Conservation (phyloP, 2,888 invertebrate genomes). For the Sphecodes monilicornis region DNA sequence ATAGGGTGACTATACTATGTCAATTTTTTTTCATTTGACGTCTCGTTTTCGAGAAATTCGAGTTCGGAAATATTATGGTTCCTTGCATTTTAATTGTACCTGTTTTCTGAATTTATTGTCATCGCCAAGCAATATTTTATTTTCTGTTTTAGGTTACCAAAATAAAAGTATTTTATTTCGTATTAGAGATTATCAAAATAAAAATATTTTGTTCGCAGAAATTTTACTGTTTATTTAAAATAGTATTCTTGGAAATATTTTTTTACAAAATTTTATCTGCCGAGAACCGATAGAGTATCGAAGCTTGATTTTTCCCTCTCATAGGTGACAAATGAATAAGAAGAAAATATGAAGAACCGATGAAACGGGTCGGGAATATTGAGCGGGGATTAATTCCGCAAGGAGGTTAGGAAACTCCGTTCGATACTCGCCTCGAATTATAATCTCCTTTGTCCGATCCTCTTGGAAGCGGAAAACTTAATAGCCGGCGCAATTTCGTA, state of each 20-base stretch:
- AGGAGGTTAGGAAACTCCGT: slow-evolving; percentile 46
- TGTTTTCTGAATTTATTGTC: no score
- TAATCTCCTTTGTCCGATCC: slow-evolving; percentile 37
- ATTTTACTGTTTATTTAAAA: no score
- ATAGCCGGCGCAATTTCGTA: slow-evolving; percentile 48
- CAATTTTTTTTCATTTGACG: no score
- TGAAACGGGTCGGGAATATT: slow-evolving; percentile 6
- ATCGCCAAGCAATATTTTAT: no score
- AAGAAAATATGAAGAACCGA: slow-evolving; percentile 21
- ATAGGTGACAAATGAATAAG: not conserved
- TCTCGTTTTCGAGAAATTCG: no score
- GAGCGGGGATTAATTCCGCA: slow-evolving; percentile 35
- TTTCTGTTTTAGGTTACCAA: no score
- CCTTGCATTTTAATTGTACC: no score
- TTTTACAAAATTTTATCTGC: not conserved
- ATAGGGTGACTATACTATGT: no score
- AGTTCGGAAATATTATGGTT: no score
- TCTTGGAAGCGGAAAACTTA: slow-evolving; percentile 46
- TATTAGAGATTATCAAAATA: no score
- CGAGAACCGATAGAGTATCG: not conserved
- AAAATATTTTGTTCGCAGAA: not conserved
- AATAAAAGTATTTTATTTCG: no score
- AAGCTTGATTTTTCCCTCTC: not conserved
- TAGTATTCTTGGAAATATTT: no score
- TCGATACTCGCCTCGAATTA: slow-evolving; percentile 42